Conservation (phyloP, 2,797 vertebrate species). For the Malurus leucopterus region DNA sequence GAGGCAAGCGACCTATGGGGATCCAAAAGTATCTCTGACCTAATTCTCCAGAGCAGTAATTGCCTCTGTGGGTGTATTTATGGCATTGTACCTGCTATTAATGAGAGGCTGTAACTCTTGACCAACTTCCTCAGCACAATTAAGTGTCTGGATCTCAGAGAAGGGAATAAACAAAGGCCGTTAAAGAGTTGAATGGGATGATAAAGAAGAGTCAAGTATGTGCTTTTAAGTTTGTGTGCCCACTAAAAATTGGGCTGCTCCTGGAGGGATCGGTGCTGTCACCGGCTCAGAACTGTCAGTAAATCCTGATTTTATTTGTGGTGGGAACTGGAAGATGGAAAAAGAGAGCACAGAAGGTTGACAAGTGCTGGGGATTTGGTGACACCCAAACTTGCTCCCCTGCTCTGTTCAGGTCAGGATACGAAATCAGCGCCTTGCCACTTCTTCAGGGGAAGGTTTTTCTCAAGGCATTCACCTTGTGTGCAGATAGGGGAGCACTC, state of each 20-base stretch:
- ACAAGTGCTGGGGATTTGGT: neutral
- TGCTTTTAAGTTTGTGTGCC: slow-evolving; percentile 18
- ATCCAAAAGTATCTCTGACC: slow-evolving; percentile 30
- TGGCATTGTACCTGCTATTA: slow-evolving; percentile 44
- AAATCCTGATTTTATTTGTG: neutral
- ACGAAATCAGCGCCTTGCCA: neutral
- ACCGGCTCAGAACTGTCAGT: neutral
- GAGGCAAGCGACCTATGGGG: neutral
- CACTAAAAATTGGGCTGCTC: neutral
- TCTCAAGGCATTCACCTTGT: neutral
- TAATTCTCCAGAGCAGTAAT: slow-evolving; percentile 14
- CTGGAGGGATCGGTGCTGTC: neutral
- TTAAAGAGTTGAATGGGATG: slow-evolving; percentile 28
- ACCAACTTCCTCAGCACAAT: slow-evolving; percentile 45
- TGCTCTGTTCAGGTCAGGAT: neutral
- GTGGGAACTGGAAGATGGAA: neutral
- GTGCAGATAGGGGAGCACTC: neutral
- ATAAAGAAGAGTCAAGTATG: neutral
- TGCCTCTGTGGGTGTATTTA: slow-evolving; percentile 22
- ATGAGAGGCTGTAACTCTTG: slow-evolving; percentile 51
- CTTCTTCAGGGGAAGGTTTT: neutral
- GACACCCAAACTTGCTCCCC: neutral
- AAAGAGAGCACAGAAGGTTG: neutral
- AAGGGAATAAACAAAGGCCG: slow-evolving; percentile 50
- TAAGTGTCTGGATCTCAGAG: slow-evolving; percentile 22